phyloP scores from a whole-genome alignment of 23 tunicate genomes.

The Clavelina lepadiformis region DNA sequence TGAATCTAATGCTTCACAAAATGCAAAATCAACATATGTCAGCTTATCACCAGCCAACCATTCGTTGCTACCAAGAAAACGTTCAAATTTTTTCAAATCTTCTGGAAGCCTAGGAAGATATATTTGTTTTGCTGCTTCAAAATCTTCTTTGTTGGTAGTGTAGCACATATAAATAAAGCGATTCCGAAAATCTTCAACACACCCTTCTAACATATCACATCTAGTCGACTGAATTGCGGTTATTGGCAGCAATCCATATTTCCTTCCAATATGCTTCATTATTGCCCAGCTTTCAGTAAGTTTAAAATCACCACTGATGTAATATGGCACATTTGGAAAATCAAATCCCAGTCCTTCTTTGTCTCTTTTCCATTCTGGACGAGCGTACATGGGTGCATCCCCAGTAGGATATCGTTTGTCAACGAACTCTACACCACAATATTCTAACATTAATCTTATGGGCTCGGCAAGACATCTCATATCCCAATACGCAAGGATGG shows the following conservation, averaged over 20 bases:
- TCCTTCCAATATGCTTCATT: constrained; percentile 56
- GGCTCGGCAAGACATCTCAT: constrained; percentile 76
- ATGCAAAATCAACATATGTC: constrained; percentile 70
- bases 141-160: constrained; percentile 7
- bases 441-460: constrained; percentile 53
- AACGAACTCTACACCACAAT: constrained; percentile 29
- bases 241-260: constrained; percentile 9
- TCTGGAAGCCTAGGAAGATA: constrained; percentile 2
- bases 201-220: constrained; percentile 59
- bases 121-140: constrained; percentile 3
- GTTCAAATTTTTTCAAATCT: constrained; percentile 21
- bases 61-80: constrained; percentile 11
- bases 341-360: constrained; percentile 46
- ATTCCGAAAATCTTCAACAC: constrained; percentile 40
- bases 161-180: constrained; percentile 39
- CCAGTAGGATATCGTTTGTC: constrained; percentile 37
- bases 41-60: constrained; percentile 51
- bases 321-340: constrained; percentile 84
- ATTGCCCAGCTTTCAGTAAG: constrained; percentile 88
- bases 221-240: constrained; percentile 12
- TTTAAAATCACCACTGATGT: constrained; percentile 72
- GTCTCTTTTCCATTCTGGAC: constrained; percentile 50
- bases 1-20: constrained; percentile 82
- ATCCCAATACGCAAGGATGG: constrained; percentile 67
- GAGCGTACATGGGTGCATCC: constrained; percentile 53